Percentiles rank a stretch among this genome's conserved stretches.
Evolutionary conservation across 2,888 invertebrate species (phyloP).

Genomic region (Digitonthophagus gazella): DNA sequence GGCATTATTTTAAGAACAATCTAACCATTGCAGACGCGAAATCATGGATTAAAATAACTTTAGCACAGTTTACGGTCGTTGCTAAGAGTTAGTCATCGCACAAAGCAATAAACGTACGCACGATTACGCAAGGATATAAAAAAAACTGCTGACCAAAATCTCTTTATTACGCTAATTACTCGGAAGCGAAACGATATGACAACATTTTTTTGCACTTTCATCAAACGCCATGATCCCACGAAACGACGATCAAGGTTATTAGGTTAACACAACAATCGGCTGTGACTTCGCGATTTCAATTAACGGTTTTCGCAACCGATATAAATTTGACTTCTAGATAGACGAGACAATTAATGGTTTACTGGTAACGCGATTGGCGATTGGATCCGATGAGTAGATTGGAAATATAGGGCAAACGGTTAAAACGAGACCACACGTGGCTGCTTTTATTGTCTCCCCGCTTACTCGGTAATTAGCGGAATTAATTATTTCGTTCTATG

Average conservation of each 20-base stretch:
- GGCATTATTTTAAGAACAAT: too few relatives aligned
- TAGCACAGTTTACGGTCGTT: too few relatives aligned
- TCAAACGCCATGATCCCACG: neutral
- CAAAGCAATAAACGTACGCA: too few relatives aligned
- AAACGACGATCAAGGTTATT: neutral
- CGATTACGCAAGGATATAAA: neutral
- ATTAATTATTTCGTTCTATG: neutral
- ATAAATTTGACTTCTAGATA: neutral
- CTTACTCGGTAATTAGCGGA: neutral
- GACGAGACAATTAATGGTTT: neutral
- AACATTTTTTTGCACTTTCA: neutral
- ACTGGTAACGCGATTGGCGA: neutral
- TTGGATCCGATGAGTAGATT: neutral
- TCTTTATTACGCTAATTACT: too few relatives aligned
- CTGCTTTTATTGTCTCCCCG: neutral
- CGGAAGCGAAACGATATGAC: neutral
- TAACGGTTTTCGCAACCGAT: neutral
- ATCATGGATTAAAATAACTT: too few relatives aligned
- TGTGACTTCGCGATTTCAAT: neutral
- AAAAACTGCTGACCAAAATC: neutral
- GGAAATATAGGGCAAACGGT: neutral
- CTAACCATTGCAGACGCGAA: too few relatives aligned
- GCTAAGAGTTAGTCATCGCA: too few relatives aligned
- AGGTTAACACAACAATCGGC: neutral
- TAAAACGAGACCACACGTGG: neutral